Evolutionary conservation across 2,888 invertebrate species (phyloP).

Genomic region (Brenthis hecate): DNA sequence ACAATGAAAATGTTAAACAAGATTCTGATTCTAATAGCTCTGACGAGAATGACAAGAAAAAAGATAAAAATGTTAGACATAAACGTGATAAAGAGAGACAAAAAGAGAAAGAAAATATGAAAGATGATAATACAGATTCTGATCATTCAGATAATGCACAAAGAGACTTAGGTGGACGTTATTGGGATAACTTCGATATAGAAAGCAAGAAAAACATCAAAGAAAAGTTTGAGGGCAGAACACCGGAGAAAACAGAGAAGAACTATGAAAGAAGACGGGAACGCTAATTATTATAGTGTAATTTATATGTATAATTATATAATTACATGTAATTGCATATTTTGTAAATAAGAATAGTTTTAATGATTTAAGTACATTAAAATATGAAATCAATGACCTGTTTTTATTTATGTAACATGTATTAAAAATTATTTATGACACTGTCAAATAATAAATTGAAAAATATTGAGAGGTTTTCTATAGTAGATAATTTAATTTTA

Average conservation of each 20-base stretch:
- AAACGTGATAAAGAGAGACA: background rate
- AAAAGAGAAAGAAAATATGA: background rate
- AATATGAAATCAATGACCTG: too few species aligned
- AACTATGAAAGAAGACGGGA: constrained; percentile 35
- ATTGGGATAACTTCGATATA: constrained; percentile 54
- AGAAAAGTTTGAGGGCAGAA: constrained; percentile 30
- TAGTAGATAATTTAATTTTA: background rate
- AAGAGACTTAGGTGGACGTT: constrained; percentile 39
- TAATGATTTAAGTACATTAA: too few species aligned
- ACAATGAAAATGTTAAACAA: constrained; percentile 39
- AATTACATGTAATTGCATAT: background rate
- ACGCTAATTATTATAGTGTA: constrained; percentile 18
- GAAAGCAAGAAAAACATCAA: constrained; percentile 33
- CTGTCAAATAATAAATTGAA: too few species aligned
- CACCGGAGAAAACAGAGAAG: constrained; percentile 30
- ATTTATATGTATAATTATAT: background rate
- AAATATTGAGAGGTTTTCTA: too few species aligned
- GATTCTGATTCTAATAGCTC: constrained; percentile 29
- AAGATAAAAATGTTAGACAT: background rate
- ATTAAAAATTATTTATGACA: too few species aligned
- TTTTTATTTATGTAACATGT: too few species aligned
- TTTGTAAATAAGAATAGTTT: constrained; percentile 30
- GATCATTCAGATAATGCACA: constrained; percentile 7
- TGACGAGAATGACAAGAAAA: background rate
- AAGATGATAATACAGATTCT: background rate